These are phyloP conservation scores for Melanotaenia nigrans DNA, from an alignment of 2,797 vertebrate genomes.

Conservation along the genomic window DNA sequence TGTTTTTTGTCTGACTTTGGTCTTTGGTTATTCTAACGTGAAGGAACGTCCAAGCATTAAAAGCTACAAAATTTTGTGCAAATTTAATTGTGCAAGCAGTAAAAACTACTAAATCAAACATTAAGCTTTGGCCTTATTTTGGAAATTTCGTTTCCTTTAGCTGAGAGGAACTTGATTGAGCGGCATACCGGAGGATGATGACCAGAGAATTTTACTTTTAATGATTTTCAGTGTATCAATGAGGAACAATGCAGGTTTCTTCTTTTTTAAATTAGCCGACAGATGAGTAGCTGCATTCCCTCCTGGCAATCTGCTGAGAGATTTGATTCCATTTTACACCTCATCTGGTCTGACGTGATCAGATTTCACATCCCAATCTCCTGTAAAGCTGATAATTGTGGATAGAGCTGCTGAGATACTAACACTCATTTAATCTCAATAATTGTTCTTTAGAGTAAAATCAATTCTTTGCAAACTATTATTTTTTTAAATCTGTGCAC, in stretches of 20 bases:
- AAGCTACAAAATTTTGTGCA: conserved; percentile 7
- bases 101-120: background rate
- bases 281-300: background rate
- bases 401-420: too few relatives aligned
- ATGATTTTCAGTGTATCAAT: background rate
- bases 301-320: background rate
- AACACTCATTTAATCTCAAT: too few relatives aligned
- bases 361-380: background rate
- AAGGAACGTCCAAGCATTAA: conserved; percentile 16
- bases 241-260: background rate
- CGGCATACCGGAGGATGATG: background rate
- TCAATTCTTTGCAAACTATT: too few relatives aligned
- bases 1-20: background rate
- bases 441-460: too few relatives aligned
- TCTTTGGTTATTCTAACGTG: conserved; percentile 9
- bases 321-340: too few relatives aligned
- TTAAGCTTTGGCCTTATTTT: background rate
- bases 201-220: background rate
- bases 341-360: background rate
- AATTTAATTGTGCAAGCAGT: background rate
- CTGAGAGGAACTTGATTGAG: background rate
- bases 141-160: background rate
- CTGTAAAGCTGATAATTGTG: background rate
- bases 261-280: background rate
- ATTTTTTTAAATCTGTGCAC: too few relatives aligned